Percentiles rank a stretch among this genome's conserved stretches.
These are phyloP conservation scores for Platichthys stellatus DNA, from an alignment of 2,113 vertebrate genomes.

Conservation along the genomic window DNA sequence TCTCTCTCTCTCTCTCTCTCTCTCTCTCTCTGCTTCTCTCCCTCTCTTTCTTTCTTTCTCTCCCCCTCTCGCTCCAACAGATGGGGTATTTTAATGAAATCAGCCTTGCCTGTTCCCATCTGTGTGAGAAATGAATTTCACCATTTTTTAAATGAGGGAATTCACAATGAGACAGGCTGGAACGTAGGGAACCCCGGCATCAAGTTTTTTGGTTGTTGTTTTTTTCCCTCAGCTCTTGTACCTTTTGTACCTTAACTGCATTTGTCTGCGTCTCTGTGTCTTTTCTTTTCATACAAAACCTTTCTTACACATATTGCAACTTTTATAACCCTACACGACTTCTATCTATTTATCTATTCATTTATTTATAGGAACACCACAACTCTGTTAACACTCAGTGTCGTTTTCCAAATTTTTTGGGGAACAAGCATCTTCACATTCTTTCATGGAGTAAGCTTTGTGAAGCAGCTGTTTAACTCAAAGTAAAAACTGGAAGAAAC, in stretches of 20 bases:
- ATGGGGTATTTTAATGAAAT: constrained; percentile 80
- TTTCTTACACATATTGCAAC: not conserved
- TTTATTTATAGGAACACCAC: not conserved
- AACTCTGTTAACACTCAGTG: not conserved
- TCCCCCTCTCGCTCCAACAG: constrained; percentile 12
- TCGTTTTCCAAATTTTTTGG: not conserved
- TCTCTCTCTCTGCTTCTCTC: too few species aligned
- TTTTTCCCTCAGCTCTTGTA: constrained; percentile 29
- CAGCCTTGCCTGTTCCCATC: constrained; percentile 78
- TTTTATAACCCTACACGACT: not conserved
- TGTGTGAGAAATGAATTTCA: constrained; percentile 81
- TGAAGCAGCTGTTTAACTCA: not conserved
- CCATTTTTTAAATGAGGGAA: constrained; percentile 74
- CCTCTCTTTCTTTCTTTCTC: constrained; percentile 2
- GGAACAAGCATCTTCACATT: not conserved
- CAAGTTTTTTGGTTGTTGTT: not conserved
- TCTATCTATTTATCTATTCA: not conserved
- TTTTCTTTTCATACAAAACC: not conserved
- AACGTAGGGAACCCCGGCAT: constrained; percentile 55
- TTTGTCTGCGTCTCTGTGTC: constrained; percentile 26
- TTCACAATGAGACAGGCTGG: constrained; percentile 75
- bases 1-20: constrained; percentile 11
- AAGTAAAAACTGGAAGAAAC: not conserved
- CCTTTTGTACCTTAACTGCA: constrained; percentile 31
- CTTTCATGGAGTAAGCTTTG: not conserved